Base-by-base conservation (phyloP, 2,797 vertebrate species). In the Denticeps clupeoides region DNA sequence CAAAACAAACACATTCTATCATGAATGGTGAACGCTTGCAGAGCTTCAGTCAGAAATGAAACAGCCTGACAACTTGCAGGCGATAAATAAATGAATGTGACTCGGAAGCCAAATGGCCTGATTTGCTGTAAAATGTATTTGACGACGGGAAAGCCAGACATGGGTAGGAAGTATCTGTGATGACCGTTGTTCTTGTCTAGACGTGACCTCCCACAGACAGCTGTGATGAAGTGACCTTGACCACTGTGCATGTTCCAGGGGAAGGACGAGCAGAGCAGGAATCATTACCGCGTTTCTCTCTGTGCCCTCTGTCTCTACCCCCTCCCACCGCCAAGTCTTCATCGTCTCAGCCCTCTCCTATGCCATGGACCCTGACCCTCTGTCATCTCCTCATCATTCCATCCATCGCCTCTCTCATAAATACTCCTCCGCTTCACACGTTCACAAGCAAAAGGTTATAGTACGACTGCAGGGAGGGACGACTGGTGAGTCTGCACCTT, bases 391-490 rank as follows among this genome's bases (percentile, higher is more conserved):
- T 29, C 7, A 16, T 16, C 13, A 31, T 16, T 33, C 15, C 33
- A 15, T 15, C 15, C 9, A 9, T 16, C 32, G 9, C 16, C 19
- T 24, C 24, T 5, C 24, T 7, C 24, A n/a, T n/a, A n/a, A n/a
- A n/a, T n/a, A n/a, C 24, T 25, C 22, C 22, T 23, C 11, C 4
- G 23, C 41, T 18, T 21, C 4, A 18, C 13, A 25, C 31, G 25
- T 38, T 27, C 41, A 45, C 46, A 49, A 38, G 44, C 28, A 43
- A 40, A 13, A 7, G 7, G 28, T 23, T 6, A 11, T 51, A 43
- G 27, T 12, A 26, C 3, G 13, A 45, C 31, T 10, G 40, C 22
- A n/a, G 43, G 43, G 24, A 40, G 26, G 26, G 24, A n/a, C n/a
- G n/a, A n/a, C n/a, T n/a, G n/a, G n/a, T n/a, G n/a, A n/a, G n/a